Evolutionary conservation across 2,888 invertebrate species (phyloP).

Genomic region (Micoletzkya japonica): DNA sequence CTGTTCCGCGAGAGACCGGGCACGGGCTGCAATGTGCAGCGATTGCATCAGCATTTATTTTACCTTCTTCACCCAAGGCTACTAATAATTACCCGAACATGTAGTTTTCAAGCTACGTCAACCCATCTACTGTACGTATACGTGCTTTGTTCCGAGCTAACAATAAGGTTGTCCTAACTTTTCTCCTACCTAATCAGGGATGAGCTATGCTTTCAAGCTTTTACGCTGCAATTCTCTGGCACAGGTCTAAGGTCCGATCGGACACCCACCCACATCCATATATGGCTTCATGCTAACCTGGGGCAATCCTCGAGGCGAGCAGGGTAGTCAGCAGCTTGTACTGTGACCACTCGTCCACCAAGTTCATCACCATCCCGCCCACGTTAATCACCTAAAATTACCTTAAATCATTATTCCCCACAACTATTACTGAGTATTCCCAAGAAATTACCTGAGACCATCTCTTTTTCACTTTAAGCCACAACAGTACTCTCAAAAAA

Average conservation of each 20-base stretch:
- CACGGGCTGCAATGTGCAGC: not conserved
- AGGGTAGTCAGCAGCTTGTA: conserved; percentile 17
- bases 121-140: not conserved
- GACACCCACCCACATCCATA: too few relatives aligned
- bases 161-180: too few relatives aligned
- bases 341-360: conserved; percentile 24
- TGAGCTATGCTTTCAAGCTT: too few relatives aligned
- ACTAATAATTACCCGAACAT: not conserved
- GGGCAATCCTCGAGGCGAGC: conserved; percentile 14
- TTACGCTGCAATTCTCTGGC: too few relatives aligned
- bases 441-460: too few relatives aligned
- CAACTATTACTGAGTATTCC: too few relatives aligned
- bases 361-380: conserved; percentile 25
- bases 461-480: too few relatives aligned
- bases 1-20: conserved; percentile 5
- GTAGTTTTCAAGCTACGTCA: not conserved
- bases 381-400: conserved; percentile 24
- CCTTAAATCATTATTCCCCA: not conserved
- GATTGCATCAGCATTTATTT: too few relatives aligned
- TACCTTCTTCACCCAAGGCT: too few relatives aligned
- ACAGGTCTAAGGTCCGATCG: too few relatives aligned
- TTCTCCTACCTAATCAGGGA: too few relatives aligned
- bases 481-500: not conserved
- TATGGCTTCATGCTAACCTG: not conserved
- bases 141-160: not conserved